These are phyloP conservation scores for Vireo griseus DNA, from an alignment of 2,797 vertebrate genomes.

Conservation along the genomic window DNA sequence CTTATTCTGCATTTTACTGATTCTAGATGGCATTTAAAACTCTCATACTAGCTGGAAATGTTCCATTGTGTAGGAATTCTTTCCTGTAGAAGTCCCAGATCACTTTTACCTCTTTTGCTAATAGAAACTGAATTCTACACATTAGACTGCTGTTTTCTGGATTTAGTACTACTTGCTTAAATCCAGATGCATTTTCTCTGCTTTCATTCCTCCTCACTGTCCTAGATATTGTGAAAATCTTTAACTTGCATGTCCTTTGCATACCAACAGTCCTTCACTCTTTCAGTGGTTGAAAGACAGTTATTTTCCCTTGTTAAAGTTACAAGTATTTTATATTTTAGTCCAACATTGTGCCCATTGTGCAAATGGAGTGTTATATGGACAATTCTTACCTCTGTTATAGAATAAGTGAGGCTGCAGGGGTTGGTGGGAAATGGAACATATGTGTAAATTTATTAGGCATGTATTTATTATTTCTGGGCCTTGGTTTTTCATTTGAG, in stretches of 20 bases:
- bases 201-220: background rate
- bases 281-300: background rate
- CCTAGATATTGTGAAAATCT: background rate
- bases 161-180: background rate
- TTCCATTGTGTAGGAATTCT: background rate
- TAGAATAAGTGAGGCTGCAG: background rate
- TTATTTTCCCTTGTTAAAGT: background rate
- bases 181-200: background rate
- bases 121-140: background rate
- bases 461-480: background rate
- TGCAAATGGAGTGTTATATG: background rate
- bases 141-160: background rate
- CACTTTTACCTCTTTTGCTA: background rate
- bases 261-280: background rate
- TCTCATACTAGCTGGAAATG: background rate
- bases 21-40: background rate
- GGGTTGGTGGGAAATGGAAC: background rate
- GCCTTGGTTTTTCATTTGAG: background rate
- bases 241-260: background rate
- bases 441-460: background rate
- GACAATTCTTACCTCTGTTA: background rate
- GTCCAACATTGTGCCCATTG: accelerated
- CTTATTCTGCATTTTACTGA: background rate
- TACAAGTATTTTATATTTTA: background rate
- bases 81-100: background rate